phyloP scores from a whole-genome alignment of 2,113 vertebrate genomes.

The Gyps fulvus region DNA sequence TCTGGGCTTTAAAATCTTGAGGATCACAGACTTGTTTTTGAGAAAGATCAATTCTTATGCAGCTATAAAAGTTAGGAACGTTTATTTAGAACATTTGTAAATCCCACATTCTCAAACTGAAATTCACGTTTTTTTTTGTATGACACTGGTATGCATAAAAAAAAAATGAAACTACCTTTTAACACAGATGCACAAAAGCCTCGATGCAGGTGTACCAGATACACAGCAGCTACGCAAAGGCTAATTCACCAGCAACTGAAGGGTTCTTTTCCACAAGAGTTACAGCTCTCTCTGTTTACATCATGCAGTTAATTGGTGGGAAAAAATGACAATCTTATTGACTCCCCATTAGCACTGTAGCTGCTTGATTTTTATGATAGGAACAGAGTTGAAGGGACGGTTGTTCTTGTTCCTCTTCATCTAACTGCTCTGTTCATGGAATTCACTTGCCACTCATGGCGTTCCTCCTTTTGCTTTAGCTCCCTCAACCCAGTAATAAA shows the following conservation, averaged over 20 bases:
- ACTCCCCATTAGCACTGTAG: not conserved
- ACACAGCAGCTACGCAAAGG: not conserved
- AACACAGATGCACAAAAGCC: not conserved
- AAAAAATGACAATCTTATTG: not conserved
- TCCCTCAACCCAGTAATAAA: not conserved
- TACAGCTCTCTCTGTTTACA: not conserved
- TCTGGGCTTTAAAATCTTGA: not conserved
- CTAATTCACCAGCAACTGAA: not conserved
- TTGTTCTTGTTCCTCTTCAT: not conserved
- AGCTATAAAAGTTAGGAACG: not conserved
- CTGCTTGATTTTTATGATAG: not conserved
- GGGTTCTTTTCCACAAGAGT: not conserved
- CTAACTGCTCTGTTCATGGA: not conserved
- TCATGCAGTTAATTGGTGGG: not conserved
- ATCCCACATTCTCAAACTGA: not conserved
- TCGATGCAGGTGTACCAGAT: not conserved
- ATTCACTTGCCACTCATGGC: not conserved
- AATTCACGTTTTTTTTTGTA: not conserved
- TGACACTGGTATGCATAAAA: not conserved
- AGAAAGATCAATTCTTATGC: not conserved
- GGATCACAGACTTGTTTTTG: not conserved
- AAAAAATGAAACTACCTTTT: not conserved
- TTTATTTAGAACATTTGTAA: not conserved
- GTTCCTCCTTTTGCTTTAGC: not conserved
- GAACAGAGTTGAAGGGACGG: not conserved